These are phyloP conservation scores for Sinohyriopsis cumingii DNA, from an alignment of 2,888 invertebrate species.

Conservation along the genomic window DNA sequence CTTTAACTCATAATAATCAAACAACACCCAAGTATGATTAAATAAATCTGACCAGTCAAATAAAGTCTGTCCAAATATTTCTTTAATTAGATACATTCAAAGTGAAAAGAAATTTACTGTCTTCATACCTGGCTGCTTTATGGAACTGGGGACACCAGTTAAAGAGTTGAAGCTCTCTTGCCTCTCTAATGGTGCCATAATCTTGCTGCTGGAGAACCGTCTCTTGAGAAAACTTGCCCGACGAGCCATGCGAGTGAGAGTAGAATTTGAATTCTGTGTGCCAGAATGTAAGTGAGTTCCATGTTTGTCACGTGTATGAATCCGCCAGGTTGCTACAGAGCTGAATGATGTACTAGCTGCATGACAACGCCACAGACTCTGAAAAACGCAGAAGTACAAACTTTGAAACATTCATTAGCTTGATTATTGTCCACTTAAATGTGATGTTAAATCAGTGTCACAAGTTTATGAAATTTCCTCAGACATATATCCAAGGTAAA, in stretches of 20 bases:
- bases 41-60: too few species aligned
- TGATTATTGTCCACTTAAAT: too few species aligned
- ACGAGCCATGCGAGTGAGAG: conserved; percentile 56
- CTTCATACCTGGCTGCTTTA: conserved; percentile 17
- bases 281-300: conserved; percentile 10
- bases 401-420: too few species aligned
- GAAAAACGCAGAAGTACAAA: conserved; percentile 10
- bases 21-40: too few species aligned
- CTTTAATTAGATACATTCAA: too few species aligned
- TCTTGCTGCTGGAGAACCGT: conserved; percentile 27
- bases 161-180: conserved; percentile 39
- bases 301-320: conserved; percentile 73
- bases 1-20: too few species aligned
- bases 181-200: conserved; percentile 29
- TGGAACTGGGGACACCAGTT: conserved; percentile 27
- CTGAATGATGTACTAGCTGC: conserved; percentile 85
- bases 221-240: conserved; percentile 58
- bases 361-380: conserved; percentile 85
- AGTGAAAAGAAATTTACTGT: too few species aligned
- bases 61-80: too few species aligned
- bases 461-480: too few species aligned
- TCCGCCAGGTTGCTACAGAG: conserved; percentile 84
- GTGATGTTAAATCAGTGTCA: too few species aligned
- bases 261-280: conserved; percentile 29
- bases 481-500: too few species aligned